Evolutionary conservation across 2,797 vertebrate species (phyloP).

Genomic region (Nasua narica): DNA sequence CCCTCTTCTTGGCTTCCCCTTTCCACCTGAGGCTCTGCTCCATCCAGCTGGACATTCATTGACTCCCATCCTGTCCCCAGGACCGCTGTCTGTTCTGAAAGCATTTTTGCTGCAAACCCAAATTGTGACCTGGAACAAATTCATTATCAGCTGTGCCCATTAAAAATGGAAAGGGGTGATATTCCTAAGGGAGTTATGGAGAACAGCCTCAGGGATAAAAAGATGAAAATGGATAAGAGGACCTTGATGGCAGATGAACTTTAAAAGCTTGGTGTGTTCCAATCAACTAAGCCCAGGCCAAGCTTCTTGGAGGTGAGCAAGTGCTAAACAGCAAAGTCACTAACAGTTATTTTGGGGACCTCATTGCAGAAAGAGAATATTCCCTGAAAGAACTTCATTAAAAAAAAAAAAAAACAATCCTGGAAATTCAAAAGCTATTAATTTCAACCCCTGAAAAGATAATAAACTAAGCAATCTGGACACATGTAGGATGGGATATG

Average conservation of each 20-base stretch:
- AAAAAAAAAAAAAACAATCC: background rate
- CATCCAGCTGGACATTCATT: slow-evolving; percentile 59
- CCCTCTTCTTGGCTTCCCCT: slow-evolving; percentile 59
- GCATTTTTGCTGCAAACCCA: slow-evolving; percentile 67
- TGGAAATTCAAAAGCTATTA: slow-evolving; percentile 4
- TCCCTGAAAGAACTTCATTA: background rate
- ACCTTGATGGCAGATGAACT: background rate
- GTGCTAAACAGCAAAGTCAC: background rate
- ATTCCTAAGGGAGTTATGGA: background rate
- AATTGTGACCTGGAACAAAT: slow-evolving; percentile 65
- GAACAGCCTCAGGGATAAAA: background rate
- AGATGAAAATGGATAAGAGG: background rate
- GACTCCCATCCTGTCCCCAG: slow-evolving; percentile 70
- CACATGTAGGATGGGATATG: background rate
- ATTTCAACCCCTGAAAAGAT: slow-evolving; percentile 27
- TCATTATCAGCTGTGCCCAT: slow-evolving; percentile 24
- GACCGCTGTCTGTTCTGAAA: slow-evolving; percentile 70
- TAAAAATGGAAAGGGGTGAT: slow-evolving; percentile 9
- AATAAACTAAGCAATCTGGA: background rate
- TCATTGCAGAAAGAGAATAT: background rate
- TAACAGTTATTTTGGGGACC: slow-evolving; percentile 5
- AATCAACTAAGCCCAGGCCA: background rate
- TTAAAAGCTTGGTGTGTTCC: background rate
- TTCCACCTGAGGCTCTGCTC: slow-evolving; percentile 40
- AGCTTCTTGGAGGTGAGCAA: background rate